Conservation (phyloP, 2,797 vertebrate genomes). For the Agapornis canus region DNA sequence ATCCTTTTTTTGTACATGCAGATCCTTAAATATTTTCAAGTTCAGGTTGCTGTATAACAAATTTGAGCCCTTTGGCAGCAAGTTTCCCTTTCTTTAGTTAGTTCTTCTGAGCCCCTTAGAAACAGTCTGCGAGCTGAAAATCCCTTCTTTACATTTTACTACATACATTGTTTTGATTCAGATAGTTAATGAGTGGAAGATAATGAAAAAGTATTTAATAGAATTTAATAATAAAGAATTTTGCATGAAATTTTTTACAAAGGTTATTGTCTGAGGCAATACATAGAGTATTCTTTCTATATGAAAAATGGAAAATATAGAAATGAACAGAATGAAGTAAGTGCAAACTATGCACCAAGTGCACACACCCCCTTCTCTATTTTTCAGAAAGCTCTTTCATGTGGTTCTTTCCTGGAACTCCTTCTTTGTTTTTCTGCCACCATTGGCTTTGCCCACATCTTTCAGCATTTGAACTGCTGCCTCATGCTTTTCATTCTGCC, state of each 20-base stretch:
- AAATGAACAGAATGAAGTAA: background rate
- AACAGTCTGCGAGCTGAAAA: background rate
- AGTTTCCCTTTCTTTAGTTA: background rate
- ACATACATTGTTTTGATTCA: slow-evolving; percentile 28
- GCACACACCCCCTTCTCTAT: background rate
- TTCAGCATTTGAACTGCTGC: background rate
- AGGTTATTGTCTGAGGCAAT: slow-evolving; percentile 25
- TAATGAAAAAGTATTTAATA: slow-evolving; percentile 11
- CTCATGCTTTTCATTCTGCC: background rate
- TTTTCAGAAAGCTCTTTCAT: slow-evolving; percentile 31
- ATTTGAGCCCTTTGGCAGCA: background rate
- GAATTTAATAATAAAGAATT: slow-evolving; percentile 42
- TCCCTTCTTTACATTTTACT: background rate
- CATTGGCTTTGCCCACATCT: background rate
- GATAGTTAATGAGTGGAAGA: slow-evolving; percentile 40
- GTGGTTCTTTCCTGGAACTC: background rate
- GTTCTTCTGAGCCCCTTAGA: background rate
- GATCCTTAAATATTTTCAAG: background rate
- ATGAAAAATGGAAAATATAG: slow-evolving; percentile 19
- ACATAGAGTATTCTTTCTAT: slow-evolving; percentile 9
- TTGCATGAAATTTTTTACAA: slow-evolving; percentile 15
- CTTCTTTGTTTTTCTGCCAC: slow-evolving; percentile 7
- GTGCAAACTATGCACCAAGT: background rate
- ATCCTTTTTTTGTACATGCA: background rate
- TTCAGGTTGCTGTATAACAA: background rate